Percentiles rank a stretch among this genome's conserved stretches.
phyloP scores from a whole-genome alignment of 2,888 invertebrate species.

The Perdita meconis region DNA sequence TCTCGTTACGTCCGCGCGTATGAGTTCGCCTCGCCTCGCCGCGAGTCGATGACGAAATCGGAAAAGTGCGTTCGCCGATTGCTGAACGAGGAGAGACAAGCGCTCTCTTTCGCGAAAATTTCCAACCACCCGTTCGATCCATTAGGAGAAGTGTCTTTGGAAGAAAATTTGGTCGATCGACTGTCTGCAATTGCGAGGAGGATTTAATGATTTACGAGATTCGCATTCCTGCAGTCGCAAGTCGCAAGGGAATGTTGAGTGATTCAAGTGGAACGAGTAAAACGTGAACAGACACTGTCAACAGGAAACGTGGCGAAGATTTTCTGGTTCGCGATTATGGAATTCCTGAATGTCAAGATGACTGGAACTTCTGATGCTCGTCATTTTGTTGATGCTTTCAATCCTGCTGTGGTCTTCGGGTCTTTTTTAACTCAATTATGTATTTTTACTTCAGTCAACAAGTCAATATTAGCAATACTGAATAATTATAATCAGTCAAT shows the following conservation, averaged over 20 bases:
- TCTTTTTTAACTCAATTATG: too few relatives aligned
- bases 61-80: constrained; percentile 42
- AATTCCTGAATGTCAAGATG: neutral
- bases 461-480: too few relatives aligned
- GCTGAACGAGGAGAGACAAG: constrained; percentile 28
- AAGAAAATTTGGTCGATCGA: too few relatives aligned
- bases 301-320: constrained; percentile 7
- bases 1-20: constrained; percentile 39
- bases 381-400: neutral
- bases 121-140: too few relatives aligned
- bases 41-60: constrained; percentile 52
- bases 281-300: neutral
- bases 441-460: too few relatives aligned
- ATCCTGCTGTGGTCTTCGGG: too few relatives aligned
- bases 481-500: too few relatives aligned
- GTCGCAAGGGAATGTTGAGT: neutral
- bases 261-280: neutral
- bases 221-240: neutral
- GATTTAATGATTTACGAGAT: neutral
- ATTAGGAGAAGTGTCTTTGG: too few relatives aligned
- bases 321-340: neutral
- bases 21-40: constrained; percentile 26
- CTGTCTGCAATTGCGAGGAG: neutral
- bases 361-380: neutral
- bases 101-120: too few relatives aligned